A percentile compares a stretch with the other conserved stretches of the same genome.
These are phyloP conservation scores for Oscheius sp. DNA, from an alignment of 2,888 invertebrate species.

Conservation along the genomic window DNA sequence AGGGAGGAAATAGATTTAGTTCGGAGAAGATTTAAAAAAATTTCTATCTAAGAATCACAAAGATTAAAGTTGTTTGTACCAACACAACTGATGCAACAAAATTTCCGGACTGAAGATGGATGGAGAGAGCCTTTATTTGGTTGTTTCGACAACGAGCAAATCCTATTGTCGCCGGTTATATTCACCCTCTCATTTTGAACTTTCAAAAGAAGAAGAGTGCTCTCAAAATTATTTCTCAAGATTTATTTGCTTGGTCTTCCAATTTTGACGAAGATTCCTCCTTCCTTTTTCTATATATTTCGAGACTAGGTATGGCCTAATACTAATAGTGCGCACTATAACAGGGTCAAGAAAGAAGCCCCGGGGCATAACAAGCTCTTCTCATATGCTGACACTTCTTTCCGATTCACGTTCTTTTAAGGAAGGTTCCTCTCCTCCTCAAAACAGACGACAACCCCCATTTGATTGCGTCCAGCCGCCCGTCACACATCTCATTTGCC, in stretches of 20 bases:
- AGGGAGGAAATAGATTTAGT: too few relatives aligned
- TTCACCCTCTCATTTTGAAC: neutral
- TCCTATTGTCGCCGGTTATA: too few relatives aligned
- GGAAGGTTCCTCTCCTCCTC: conserved; percentile 12
- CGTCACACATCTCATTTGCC: conserved; percentile 31
- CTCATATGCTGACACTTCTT: conserved; percentile 24
- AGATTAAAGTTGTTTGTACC: too few relatives aligned
- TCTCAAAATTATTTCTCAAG: neutral
- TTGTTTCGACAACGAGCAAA: too few relatives aligned
- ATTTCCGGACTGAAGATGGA: conserved; percentile 2
- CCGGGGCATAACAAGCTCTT: conserved; percentile 28
- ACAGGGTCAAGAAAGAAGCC: conserved; percentile 27
- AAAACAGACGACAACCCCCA: conserved; percentile 18
- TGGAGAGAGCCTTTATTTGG: too few relatives aligned
- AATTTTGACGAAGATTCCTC: neutral
- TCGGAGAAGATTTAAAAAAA: too few relatives aligned
- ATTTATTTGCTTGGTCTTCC: neutral
- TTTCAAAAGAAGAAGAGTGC: neutral
- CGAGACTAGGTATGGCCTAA: neutral
- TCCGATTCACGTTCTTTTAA: conserved; percentile 7
- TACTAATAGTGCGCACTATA: conserved; percentile 26
- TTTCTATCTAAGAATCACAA: too few relatives aligned
- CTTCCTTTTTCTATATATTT: neutral
- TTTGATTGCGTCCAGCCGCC: conserved; percentile 28
- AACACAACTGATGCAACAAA: conserved; percentile 6